A percentile compares a stretch with the other conserved stretches of the same genome.
Evolutionary conservation across 2,113 vertebrate species (phyloP).

Genomic region (Cinclus cinclus): DNA sequence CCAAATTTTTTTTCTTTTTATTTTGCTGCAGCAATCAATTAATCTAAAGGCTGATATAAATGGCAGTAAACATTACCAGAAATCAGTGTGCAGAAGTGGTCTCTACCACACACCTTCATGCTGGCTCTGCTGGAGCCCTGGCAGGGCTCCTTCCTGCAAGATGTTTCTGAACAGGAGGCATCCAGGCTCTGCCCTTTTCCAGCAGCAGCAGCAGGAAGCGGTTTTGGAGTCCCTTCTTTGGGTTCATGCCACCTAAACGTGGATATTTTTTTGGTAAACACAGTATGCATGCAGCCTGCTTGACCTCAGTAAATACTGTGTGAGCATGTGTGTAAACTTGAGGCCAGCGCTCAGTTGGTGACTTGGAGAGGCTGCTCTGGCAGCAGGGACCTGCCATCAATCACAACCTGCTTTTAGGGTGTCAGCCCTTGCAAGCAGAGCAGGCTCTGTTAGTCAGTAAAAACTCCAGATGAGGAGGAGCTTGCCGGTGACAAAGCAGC

Average conservation of each 20-base stretch:
- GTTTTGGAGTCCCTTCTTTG: not conserved
- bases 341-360: accelerated
- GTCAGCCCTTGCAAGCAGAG: not conserved
- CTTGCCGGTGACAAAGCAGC: not conserved
- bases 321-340: not conserved
- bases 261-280: not conserved
- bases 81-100: not conserved
- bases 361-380: not conserved
- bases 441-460: not conserved
- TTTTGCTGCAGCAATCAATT: not conserved
- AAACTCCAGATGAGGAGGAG: not conserved
- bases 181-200: not conserved
- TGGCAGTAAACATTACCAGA: not conserved
- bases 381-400: not conserved
- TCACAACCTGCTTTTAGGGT: not conserved
- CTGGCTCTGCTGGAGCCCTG: not conserved
- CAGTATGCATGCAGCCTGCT: not conserved
- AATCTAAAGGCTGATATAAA: not conserved
- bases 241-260: not conserved
- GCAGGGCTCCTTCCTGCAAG: not conserved
- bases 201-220: not conserved
- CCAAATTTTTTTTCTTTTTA: not conserved
- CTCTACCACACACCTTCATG: not conserved
- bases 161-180: not conserved
- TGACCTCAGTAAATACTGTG: not conserved